Percentiles rank a stretch among this genome's conserved stretches.
phyloP scores from a whole-genome alignment of 1,140 invertebrate genomes.

The Hyles vespertilio region DNA sequence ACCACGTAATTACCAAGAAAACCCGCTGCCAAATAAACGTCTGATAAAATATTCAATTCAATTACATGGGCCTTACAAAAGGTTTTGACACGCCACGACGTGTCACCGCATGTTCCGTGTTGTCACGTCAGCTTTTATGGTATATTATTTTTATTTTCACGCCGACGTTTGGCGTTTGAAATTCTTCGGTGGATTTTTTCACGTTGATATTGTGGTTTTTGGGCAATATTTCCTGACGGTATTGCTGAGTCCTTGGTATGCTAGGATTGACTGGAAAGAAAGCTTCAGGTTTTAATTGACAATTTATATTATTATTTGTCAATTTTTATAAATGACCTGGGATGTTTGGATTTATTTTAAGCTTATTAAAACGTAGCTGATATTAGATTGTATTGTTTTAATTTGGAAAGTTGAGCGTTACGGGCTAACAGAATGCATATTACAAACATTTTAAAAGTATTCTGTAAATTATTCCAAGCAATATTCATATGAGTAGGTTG shows the following conservation, averaged over 20 bases:
- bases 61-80: background rate
- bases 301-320: too few species aligned
- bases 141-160: slow-evolving; percentile 2
- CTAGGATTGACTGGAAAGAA: background rate
- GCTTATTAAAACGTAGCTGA: too few species aligned
- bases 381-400: too few species aligned
- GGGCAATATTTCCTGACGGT: background rate
- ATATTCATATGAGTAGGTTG: too few species aligned
- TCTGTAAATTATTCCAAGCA: too few species aligned
- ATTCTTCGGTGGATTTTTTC: background rate
- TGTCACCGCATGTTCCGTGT: slow-evolving; percentile 2
- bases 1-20: too few species aligned
- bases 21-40: background rate
- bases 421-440: too few species aligned
- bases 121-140: background rate
- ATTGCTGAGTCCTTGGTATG: background rate
- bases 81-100: background rate
- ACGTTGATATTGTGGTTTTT: background rate
- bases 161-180: too few species aligned
- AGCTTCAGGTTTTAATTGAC: background rate
- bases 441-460: too few species aligned
- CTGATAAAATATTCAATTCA: background rate
- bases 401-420: too few species aligned
- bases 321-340: too few species aligned
- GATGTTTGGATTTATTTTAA: too few species aligned